Evolutionary conservation across 1,140 invertebrate species (phyloP).

Genomic region (Bombus breviceps): DNA sequence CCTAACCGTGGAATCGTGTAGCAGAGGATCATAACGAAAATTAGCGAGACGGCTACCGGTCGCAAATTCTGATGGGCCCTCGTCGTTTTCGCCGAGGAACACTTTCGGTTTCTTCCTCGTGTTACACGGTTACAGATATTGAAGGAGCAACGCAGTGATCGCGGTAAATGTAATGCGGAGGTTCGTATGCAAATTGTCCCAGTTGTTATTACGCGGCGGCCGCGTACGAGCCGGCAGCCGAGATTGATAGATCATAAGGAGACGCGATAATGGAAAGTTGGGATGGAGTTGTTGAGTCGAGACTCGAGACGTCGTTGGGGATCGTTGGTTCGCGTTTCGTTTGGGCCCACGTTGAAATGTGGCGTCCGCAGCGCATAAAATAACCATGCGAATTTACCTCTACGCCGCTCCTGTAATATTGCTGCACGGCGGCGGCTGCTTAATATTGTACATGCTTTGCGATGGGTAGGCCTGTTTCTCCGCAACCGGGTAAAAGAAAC

Average conservation of each 20-base stretch:
- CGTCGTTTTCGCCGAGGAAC: conserved; percentile 25
- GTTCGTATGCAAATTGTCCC: conserved; percentile 48
- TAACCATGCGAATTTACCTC: conserved; percentile 26
- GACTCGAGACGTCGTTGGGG: neutral
- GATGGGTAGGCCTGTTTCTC: neutral
- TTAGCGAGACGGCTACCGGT: conserved; percentile 29
- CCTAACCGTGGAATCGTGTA: neutral
- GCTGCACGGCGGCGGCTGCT: conserved; percentile 3
- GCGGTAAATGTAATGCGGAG: conserved; percentile 18
- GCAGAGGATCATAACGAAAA: conserved; percentile 46
- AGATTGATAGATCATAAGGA: conserved; percentile 50
- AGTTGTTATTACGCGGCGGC: conserved; percentile 32
- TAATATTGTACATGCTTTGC: conserved; percentile 22
- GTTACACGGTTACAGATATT: neutral
- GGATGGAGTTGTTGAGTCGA: conserved; percentile 38
- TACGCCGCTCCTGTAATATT: conserved; percentile 17
- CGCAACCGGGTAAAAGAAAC: conserved; percentile 1
- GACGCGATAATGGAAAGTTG: conserved; percentile 43
- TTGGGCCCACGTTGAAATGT: neutral
- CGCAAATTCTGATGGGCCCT: neutral
- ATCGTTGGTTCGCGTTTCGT: neutral
- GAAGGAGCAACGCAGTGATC: neutral
- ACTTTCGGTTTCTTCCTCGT: conserved; percentile 16
- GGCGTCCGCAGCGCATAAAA: conserved; percentile 21
- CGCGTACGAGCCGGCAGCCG: neutral